phyloP scores from a whole-genome alignment of 2,888 invertebrate genomes.

The Sisyra terminalis region DNA sequence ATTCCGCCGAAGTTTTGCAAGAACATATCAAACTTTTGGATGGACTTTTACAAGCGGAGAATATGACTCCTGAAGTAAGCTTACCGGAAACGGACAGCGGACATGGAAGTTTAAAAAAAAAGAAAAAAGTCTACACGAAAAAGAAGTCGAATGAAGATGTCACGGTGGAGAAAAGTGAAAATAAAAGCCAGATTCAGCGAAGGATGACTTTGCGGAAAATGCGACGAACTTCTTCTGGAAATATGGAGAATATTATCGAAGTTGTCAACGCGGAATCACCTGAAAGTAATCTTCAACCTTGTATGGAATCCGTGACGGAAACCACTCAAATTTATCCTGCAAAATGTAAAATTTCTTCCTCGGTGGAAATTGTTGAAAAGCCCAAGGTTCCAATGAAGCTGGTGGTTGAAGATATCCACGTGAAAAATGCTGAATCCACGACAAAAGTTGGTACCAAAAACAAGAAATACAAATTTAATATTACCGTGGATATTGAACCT shows the following conservation, averaged over 20 bases:
- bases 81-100: conserved; percentile 12
- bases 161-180: conserved; percentile 8
- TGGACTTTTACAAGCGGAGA: conserved; percentile 34
- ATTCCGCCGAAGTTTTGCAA: conserved; percentile 37
- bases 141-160: conserved; percentile 20
- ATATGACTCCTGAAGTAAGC: conserved; percentile 34
- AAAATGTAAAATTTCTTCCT: conserved; percentile 35
- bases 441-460: conserved; percentile 16
- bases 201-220: conserved; percentile 9
- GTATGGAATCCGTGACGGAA: too few relatives aligned
- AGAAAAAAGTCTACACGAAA: conserved; percentile 19
- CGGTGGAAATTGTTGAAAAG: conserved; percentile 33
- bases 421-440: conserved; percentile 35
- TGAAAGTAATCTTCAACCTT: neutral
- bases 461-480: conserved; percentile 24
- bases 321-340: too few relatives aligned
- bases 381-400: conserved; percentile 31
- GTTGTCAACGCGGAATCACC: neutral
- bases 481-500: conserved; percentile 18
- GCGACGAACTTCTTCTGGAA: conserved; percentile 3
- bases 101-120: conserved; percentile 17
- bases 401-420: conserved; percentile 36
- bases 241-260: neutral
- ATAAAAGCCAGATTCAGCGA: conserved; percentile 6
- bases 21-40: conserved; percentile 37